Evolutionary conservation across 1,140 invertebrate species (phyloP).

Genomic region (Coelopa frigida): DNA sequence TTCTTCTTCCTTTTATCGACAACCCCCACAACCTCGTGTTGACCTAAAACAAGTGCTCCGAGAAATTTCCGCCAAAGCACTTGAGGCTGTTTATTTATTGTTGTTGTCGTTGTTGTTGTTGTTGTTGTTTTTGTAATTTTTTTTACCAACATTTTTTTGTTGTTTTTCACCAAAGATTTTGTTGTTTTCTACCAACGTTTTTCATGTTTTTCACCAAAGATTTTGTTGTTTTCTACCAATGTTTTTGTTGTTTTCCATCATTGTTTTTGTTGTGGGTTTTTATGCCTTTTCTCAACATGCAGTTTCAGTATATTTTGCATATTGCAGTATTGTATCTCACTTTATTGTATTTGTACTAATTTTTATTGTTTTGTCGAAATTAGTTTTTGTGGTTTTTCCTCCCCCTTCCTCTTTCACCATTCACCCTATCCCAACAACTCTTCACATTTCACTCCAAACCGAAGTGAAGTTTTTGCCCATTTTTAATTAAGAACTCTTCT

Average conservation of each 20-base stretch:
- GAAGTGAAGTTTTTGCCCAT: too few relatives aligned
- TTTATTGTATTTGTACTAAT: conserved; percentile 6
- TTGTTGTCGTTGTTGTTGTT: conserved; percentile 4
- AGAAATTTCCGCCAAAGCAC: not conserved
- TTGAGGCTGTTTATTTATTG: not conserved
- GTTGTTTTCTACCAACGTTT: too few relatives aligned
- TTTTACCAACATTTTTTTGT: too few relatives aligned
- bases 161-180: too few relatives aligned
- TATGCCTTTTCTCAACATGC: not conserved
- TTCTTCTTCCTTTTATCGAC: too few relatives aligned
- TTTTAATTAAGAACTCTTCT: too few relatives aligned
- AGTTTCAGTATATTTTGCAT: conserved; percentile 3
- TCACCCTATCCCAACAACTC: not conserved
- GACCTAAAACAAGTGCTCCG: not conserved
- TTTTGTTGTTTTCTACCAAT: not conserved
- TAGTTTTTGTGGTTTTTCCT: conserved; percentile 1
- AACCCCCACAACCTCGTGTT: too few relatives aligned
- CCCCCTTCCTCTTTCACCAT: not conserved
- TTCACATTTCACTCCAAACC: too few relatives aligned
- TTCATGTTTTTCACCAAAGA: not conserved
- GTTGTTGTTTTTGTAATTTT: not conserved
- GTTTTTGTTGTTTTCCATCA: conserved; percentile 3
- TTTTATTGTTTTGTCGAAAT: not conserved
- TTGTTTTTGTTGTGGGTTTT: not conserved
- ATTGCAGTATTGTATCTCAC: conserved; percentile 8